Conservation (phyloP, 2,888 invertebrate genomes). For the Patella ulyssiponensis region DNA sequence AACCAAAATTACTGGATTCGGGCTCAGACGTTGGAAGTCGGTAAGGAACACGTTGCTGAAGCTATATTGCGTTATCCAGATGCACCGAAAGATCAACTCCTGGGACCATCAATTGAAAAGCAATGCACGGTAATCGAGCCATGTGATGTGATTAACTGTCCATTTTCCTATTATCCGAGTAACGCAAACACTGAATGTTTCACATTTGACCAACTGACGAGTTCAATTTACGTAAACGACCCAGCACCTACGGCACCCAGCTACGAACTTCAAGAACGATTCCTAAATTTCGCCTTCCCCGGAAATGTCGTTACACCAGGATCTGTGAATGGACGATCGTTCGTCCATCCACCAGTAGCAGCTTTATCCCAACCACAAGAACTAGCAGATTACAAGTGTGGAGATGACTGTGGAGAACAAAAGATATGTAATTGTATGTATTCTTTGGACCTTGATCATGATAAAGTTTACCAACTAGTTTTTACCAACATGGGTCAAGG, state of each 20-base stretch:
- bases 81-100: slow-evolving; percentile 1
- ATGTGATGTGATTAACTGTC: slow-evolving; percentile 52
- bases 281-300: slow-evolving; percentile 63
- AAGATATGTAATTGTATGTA: slow-evolving; percentile 53
- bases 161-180: slow-evolving; percentile 38
- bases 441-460: slow-evolving; percentile 45
- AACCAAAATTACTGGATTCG: not conserved
- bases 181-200: slow-evolving; percentile 35
- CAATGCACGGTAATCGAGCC: slow-evolving; percentile 37
- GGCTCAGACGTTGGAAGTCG: not conserved
- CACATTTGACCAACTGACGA: slow-evolving; percentile 34
- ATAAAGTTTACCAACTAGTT: slow-evolving; percentile 55
- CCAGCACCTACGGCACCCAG: slow-evolving; percentile 29
- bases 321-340: slow-evolving; percentile 54
- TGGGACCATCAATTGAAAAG: slow-evolving; percentile 9
- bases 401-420: slow-evolving; percentile 44
- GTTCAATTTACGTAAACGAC: slow-evolving; percentile 32
- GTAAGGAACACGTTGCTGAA: not conserved
- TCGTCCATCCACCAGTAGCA: slow-evolving; percentile 44
- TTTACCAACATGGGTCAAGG: slow-evolving; percentile 54
- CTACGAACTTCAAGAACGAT: slow-evolving; percentile 47
- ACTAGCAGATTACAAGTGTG: slow-evolving; percentile 32
- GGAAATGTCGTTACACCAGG: slow-evolving; percentile 46
- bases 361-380: slow-evolving; percentile 51
- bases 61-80: slow-evolving; percentile 29